Conservation (phyloP, 2,113 vertebrate species). For the Dipodomys stephensi region DNA sequence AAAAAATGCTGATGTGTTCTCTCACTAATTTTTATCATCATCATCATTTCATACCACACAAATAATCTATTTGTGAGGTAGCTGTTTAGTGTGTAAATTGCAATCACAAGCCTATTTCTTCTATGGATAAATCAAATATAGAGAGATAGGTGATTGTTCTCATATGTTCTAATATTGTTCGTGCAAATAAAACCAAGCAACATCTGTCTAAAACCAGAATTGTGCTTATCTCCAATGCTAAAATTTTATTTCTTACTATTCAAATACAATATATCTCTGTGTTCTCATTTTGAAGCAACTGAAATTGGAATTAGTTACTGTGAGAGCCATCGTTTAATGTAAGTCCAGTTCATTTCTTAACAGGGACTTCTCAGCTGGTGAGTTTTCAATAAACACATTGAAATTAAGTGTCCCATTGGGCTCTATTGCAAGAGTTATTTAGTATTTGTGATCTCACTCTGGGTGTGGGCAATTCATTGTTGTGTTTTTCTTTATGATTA, state of each 20-base stretch:
- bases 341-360: slow-evolving; percentile 47
- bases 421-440: slow-evolving; percentile 12
- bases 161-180: no score
- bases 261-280: background rate
- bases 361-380: background rate
- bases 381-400: slow-evolving; percentile 14
- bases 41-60: background rate
- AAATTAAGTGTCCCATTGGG: slow-evolving; percentile 37
- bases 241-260: slow-evolving; percentile 30
- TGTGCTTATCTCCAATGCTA: background rate
- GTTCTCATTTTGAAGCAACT: slow-evolving; percentile 42
- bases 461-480: slow-evolving; percentile 15
- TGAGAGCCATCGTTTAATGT: slow-evolving; percentile 59
- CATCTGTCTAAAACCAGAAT: background rate
- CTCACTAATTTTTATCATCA: background rate
- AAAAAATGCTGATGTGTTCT: background rate
- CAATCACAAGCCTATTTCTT: background rate
- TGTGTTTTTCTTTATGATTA: slow-evolving; percentile 54
- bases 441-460: background rate
- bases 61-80: background rate
- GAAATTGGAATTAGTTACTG: slow-evolving; percentile 46
- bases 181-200: background rate
- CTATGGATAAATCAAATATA: background rate
- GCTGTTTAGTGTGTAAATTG: background rate
- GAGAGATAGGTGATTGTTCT: no score